phyloP scores from a whole-genome alignment of 2,113 vertebrate genomes.

The Corydoras maculifer region DNA sequence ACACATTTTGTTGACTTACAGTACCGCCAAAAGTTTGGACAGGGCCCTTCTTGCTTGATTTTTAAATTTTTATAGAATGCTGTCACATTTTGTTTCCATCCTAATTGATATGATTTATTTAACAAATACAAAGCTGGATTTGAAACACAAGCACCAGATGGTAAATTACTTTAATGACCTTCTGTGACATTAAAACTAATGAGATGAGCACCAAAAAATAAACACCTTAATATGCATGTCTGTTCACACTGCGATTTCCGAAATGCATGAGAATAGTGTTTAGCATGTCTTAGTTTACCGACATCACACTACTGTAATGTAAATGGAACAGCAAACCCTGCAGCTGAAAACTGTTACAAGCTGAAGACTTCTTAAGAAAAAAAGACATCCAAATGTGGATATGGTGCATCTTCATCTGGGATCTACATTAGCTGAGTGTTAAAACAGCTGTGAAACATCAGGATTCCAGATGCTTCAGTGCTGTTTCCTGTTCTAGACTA shows the following conservation, averaged over 20 bases:
- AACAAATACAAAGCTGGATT: neutral
- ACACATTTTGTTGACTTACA: too few species aligned
- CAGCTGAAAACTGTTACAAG: too few species aligned
- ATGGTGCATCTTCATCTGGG: constrained; percentile 12
- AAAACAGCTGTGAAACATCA: constrained; percentile 29
- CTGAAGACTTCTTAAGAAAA: neutral
- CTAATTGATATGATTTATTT: neutral
- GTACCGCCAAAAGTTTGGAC: too few species aligned
- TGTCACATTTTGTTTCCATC: constrained; percentile 5
- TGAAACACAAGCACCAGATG: constrained; percentile 23
- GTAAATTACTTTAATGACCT: constrained; percentile 33
- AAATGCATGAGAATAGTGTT: constrained; percentile 5
- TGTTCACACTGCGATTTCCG: constrained; percentile 13
- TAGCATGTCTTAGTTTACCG: constrained; percentile 12
- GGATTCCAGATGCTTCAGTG: constrained; percentile 7
- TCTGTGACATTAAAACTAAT: constrained; percentile 26
- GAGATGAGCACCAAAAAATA: constrained; percentile 6
- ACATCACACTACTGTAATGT: neutral
- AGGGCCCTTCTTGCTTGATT: too few species aligned
- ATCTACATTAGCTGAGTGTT: constrained; percentile 23
- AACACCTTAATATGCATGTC: constrained; percentile 13
- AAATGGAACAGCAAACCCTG: neutral
- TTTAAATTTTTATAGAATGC: too few species aligned
- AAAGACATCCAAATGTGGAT: neutral
- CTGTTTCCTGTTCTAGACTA: constrained; percentile 17